Conservation (phyloP, 2,113 vertebrate genomes). For the Sander vitreus region DNA sequence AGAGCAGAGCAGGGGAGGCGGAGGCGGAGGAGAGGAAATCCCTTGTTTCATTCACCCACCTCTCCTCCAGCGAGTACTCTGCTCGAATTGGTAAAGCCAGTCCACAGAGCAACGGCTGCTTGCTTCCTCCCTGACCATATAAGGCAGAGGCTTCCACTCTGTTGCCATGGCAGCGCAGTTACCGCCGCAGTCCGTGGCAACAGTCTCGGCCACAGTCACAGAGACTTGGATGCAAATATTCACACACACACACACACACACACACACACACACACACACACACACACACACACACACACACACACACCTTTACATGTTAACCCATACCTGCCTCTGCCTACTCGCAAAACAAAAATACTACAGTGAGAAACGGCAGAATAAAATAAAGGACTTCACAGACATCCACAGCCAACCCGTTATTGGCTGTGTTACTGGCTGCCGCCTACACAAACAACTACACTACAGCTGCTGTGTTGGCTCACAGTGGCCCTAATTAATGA, state of each 20-base stretch:
- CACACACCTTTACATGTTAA: constrained; percentile 35
- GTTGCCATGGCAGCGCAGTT: constrained; percentile 73
- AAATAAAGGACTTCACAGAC: constrained; percentile 49
- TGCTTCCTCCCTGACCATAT: constrained; percentile 71
- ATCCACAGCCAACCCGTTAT: constrained; percentile 27
- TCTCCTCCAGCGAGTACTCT: constrained; percentile 59
- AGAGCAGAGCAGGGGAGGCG: constrained; percentile 41
- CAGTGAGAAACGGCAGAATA: constrained; percentile 31
- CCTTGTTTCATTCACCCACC: constrained; percentile 77
- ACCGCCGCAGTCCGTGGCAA: constrained; percentile 63
- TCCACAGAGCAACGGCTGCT: constrained; percentile 36
- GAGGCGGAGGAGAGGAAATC: constrained; percentile 74
- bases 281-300: neutral
- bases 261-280: neutral
- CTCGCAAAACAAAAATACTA: constrained; percentile 58
- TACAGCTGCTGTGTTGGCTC: constrained; percentile 43
- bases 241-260: neutral
- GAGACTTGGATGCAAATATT: constrained; percentile 33
- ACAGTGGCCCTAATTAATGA: constrained; percentile 39
- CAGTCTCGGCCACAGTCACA: constrained; percentile 61
- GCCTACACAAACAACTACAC: constrained; percentile 66
- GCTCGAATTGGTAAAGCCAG: constrained; percentile 54
- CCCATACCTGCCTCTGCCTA: constrained; percentile 66
- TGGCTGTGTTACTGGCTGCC: constrained; percentile 37
- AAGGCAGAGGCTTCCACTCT: constrained; percentile 67